Evolutionary conservation across 1,140 invertebrate species (phyloP), one percentile per base, ranked within the genome.

Genomic region (Galleria mellonella): DNA sequence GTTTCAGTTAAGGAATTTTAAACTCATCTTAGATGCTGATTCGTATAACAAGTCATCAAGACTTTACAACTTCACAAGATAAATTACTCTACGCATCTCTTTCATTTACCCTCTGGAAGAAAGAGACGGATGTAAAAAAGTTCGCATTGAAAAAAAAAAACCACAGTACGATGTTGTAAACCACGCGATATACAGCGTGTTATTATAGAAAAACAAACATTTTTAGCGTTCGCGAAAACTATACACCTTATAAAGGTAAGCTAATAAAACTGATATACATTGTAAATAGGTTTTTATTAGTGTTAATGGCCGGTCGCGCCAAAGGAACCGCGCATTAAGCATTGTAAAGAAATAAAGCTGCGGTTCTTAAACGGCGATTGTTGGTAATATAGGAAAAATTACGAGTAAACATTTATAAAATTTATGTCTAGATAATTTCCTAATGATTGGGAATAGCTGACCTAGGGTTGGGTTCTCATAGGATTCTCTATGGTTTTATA

Each of bases 271-370:
- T 53, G 31, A 41, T 31, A 37, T 56, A 68, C 61, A 56, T 55
- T 67, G 63, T 67, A 55, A 45, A 58, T 55, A 58, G 44, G 17
- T 23, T 52, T 72, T 65, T 71, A 65, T 64, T 54, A 31, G 33
- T 41, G 43, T 32, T 68, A 65, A 72, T 68, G 57, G 53, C 38
- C 17, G 41, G 6, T 41, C 35, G 15, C 27, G 32, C 40, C 50
- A 61, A 72, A 72, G 51, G 44, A 8, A 48, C 65, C 55, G 61
- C 48, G 51, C 50, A 67, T 70, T 67, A 67, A 42, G 40, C 23
- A 36, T 57, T 50, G 50, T 71, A 62, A 71, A 67, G 32, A 32
- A 37, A 61, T 63, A 62, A 59, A 64, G 40, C 32, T 23, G 17
- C 1, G 17, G 11, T 3, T 14, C 11, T 29, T 23, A 23, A 23